These are phyloP conservation scores for Channa striata DNA, from an alignment of 2,797 vertebrate genomes.

Conservation along the genomic window DNA sequence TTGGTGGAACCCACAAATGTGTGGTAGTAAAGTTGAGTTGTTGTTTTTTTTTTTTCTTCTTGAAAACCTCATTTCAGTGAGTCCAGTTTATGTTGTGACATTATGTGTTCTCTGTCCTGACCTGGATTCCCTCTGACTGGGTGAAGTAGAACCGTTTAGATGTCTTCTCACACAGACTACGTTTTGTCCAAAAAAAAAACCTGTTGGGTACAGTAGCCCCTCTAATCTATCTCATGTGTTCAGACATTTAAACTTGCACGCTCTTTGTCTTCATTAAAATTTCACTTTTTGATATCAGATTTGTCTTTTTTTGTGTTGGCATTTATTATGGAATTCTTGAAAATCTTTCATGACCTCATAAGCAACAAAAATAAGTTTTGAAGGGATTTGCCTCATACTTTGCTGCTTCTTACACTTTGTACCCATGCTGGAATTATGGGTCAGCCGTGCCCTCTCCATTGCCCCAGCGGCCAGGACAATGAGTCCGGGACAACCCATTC, in stretches of 20 bases:
- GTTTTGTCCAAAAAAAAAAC: too few species aligned
- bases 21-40: too few species aligned
- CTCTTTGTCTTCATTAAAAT: not conserved
- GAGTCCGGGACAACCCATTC: constrained; percentile 57
- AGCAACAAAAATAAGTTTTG: not conserved
- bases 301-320: not conserved
- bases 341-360: not conserved
- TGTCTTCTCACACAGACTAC: not conserved
- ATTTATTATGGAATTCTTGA: not conserved
- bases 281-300: constrained; percentile 2
- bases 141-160: not conserved
- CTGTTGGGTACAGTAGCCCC: too few species aligned
- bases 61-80: too few species aligned
- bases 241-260: not conserved
- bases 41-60: too few species aligned
- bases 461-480: constrained; percentile 37
- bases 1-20: too few species aligned
- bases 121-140: rapidly evolving
- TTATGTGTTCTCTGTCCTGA: too few species aligned
- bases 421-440: constrained; percentile 8
- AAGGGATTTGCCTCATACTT: not conserved
- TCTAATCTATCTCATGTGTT: too few species aligned
- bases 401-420: not conserved
- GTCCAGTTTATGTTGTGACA: too few species aligned
- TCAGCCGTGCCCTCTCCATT: constrained; percentile 16